phyloP scores from a whole-genome alignment of 2,797 vertebrate genomes.

The Rousettus madagascariensis region DNA sequence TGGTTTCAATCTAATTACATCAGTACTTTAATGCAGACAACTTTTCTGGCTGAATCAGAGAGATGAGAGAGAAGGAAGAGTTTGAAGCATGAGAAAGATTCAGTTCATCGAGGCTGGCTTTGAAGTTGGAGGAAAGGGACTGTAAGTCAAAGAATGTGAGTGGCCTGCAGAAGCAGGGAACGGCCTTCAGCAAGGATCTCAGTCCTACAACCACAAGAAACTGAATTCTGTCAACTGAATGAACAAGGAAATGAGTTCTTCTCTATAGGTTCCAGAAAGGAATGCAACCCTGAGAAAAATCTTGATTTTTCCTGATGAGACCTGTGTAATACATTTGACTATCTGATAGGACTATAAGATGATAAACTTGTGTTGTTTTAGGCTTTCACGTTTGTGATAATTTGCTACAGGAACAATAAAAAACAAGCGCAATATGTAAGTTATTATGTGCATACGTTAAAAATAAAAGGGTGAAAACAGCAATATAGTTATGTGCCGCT shows the following conservation, averaged over 20 bases:
- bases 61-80: neutral
- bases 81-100: neutral
- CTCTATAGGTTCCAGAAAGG: neutral
- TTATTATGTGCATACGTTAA: neutral
- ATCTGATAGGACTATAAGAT: neutral
- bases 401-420: neutral
- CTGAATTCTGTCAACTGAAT: neutral
- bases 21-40: neutral
- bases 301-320: neutral
- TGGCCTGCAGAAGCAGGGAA: neutral
- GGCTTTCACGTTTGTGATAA: neutral
- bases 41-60: neutral
- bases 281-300: neutral
- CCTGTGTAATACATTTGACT: neutral
- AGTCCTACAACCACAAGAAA: neutral
- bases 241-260: neutral
- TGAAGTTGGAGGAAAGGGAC: neutral
- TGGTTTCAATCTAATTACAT: neutral
- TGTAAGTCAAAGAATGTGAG: neutral
- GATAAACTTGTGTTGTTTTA: neutral
- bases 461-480: neutral
- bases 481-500: neutral
- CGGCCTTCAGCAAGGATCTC: neutral
- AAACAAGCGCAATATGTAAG: neutral
- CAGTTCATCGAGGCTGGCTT: neutral